Conservation (phyloP, 2,888 invertebrate species). For the Cybosia mesomella region DNA sequence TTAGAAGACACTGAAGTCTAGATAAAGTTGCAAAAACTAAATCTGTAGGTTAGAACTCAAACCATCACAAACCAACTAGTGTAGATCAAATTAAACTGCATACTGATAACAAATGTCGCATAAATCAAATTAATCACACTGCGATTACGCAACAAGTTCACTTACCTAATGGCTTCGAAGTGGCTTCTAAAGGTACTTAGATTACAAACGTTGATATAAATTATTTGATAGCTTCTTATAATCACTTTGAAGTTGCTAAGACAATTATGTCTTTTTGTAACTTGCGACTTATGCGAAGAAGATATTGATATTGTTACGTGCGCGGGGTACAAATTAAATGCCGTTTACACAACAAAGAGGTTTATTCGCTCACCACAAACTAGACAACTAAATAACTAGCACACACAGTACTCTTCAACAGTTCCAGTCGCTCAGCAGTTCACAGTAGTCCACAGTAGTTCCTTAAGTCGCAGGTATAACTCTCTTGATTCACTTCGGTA, state of each 20-base stretch:
- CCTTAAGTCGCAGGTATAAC: too few relatives aligned
- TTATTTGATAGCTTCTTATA: conserved; percentile 7
- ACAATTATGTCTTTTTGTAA: neutral
- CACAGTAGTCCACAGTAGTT: too few relatives aligned
- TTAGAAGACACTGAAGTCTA: neutral
- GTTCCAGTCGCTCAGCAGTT: too few relatives aligned
- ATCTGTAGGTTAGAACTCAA: neutral
- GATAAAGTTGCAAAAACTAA: neutral
- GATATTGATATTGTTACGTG: too few relatives aligned
- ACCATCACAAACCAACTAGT: neutral
- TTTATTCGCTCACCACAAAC: too few relatives aligned
- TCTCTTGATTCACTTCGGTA: too few relatives aligned
- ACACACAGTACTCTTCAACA: too few relatives aligned
- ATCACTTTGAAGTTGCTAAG: neutral
- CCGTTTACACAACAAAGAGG: too few relatives aligned
- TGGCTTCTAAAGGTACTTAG: neutral
- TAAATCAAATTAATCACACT: conserved; percentile 12
- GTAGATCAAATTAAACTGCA: conserved; percentile 5
- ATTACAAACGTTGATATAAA: neutral
- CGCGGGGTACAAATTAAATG: too few relatives aligned
- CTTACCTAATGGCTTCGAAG: conserved; percentile 12
- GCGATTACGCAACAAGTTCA: conserved; percentile 9
- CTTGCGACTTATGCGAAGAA: neutral
- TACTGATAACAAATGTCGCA: neutral
- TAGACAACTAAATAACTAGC: too few relatives aligned